Conservation (phyloP, 2,797 vertebrate genomes). For the Gadopsis marmoratus region DNA sequence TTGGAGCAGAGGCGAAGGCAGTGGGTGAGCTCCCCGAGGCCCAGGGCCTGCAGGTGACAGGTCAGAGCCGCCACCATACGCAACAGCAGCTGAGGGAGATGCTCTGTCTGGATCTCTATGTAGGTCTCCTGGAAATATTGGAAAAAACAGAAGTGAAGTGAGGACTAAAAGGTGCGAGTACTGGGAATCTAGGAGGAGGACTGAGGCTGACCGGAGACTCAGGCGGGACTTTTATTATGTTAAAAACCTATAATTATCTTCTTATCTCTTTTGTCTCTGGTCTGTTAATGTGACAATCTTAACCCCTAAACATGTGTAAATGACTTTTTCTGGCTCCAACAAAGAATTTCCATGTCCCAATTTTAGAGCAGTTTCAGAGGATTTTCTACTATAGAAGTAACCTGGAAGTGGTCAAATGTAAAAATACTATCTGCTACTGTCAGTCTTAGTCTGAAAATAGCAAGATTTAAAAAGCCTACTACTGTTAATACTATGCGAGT, state of each 20-base stretch:
- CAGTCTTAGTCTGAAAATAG: not conserved
- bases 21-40: conserved; percentile 93
- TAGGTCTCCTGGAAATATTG: conserved; percentile 91
- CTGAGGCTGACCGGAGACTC: too few relatives aligned
- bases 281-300: not conserved
- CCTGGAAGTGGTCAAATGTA: not conserved
- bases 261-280: not conserved
- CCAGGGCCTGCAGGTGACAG: conserved; percentile 90
- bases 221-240: too few relatives aligned
- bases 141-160: conserved; percentile 9
- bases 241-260: not conserved
- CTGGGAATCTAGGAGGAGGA: not conserved
- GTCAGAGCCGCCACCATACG: conserved; percentile 96
- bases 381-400: not conserved
- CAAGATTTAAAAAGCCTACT: not conserved
- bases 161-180: not conserved
- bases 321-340: not conserved
- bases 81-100: conserved; percentile 95
- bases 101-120: conserved; percentile 99
- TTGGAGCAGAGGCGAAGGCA: conserved; percentile 97
- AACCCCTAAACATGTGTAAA: not conserved
- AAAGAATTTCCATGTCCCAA: not conserved
- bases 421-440: not conserved
- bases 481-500: not conserved
- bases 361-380: not conserved